phyloP scores from a whole-genome alignment of 1,140 invertebrate genomes.

The Whitmania pigra region DNA sequence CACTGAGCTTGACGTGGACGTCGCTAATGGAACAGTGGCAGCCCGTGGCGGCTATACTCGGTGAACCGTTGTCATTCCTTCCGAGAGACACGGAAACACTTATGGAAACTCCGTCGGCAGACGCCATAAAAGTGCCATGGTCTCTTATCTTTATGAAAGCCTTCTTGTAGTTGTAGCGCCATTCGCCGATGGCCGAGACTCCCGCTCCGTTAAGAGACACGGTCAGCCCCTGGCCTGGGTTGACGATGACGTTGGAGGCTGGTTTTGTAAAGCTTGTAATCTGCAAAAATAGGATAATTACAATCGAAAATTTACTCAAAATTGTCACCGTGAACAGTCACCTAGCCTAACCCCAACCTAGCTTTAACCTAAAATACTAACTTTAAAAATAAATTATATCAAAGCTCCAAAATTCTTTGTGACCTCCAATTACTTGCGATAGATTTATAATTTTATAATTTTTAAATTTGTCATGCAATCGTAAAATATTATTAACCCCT shows the following conservation, averaged over 20 bases:
- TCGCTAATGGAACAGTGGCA: conserved; percentile 5
- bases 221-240: conserved; percentile 12
- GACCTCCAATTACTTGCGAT: no score
- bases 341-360: no score
- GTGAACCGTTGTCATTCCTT: conserved; percentile 11
- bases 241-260: not conserved
- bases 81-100: conserved; percentile 16
- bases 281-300: not conserved
- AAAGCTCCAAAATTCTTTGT: no score
- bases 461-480: no score
- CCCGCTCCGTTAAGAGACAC: not conserved
- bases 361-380: no score
- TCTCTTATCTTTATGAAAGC: conserved; percentile 15
- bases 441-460: no score
- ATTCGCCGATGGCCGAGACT: conserved; percentile 2
- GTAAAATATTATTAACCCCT: no score
- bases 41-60: conserved; percentile 5
- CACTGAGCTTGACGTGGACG: conserved; percentile 12
- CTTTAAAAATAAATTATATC: no score
- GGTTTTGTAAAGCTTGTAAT: conserved; percentile 13
- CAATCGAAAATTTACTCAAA: not conserved
- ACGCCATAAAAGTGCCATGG: not conserved
- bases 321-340: not conserved
- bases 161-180: conserved; percentile 16
- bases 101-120: not conserved